These are phyloP conservation scores for Balearica regulorum DNA, from an alignment of 2,797 vertebrate species.

Conservation along the genomic window DNA sequence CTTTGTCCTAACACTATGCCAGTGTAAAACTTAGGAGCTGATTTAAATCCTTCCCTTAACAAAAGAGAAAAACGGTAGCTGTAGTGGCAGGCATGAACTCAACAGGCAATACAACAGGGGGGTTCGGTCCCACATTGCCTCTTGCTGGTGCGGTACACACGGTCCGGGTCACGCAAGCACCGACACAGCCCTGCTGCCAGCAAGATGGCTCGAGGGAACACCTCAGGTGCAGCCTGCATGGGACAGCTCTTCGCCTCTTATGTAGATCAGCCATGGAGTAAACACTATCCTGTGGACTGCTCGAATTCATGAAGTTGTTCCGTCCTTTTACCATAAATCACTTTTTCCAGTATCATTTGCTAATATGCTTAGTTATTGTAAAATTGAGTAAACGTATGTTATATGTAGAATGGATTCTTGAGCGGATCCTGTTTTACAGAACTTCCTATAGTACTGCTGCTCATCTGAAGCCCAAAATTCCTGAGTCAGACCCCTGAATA, in stretches of 20 bases:
- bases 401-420: neutral
- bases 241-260: neutral
- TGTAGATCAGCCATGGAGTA: neutral
- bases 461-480: neutral
- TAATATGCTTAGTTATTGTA: neutral
- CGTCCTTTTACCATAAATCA: neutral
- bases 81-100: neutral
- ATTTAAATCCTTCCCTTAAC: neutral
- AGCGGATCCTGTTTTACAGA: neutral
- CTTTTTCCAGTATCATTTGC: neutral
- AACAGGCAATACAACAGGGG: rapidly evolving
- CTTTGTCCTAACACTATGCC: neutral
- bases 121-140: neutral
- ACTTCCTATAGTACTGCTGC: neutral
- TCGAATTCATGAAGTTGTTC: neutral
- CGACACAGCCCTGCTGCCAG: neutral
- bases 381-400: neutral
- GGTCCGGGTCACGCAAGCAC: neutral
- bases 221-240: neutral
- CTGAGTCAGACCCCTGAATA: neutral
- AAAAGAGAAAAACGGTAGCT: neutral
- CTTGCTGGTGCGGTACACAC: neutral
- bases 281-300: rapidly evolving
- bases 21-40: neutral
- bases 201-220: neutral